phyloP scores from a whole-genome alignment of 2,888 invertebrate genomes.

The Nomada fabriciana region DNA sequence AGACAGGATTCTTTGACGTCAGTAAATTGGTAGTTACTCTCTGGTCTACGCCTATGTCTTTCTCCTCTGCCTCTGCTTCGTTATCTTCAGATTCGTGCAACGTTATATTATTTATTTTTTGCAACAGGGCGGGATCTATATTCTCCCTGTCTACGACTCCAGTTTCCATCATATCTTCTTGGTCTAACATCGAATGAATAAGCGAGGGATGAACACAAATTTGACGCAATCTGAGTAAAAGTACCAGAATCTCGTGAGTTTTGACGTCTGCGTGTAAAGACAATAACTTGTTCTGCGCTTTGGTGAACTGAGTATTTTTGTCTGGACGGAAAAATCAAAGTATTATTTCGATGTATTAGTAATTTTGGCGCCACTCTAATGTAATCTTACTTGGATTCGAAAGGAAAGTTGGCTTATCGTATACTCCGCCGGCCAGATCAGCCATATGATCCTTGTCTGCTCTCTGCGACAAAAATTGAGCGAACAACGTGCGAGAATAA shows the following conservation, averaged over 20 bases:
- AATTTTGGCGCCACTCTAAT: neutral
- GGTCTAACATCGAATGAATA: constrained; percentile 88
- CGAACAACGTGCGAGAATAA: constrained; percentile 91
- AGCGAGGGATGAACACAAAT: constrained; percentile 95
- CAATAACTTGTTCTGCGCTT: constrained; percentile 78
- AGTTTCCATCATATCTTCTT: constrained; percentile 80
- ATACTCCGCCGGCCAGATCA: constrained; percentile 72
- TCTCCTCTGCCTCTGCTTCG: constrained; percentile 52
- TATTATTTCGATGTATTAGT: neutral
- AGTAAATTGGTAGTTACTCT: constrained; percentile 88
- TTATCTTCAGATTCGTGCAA: constrained; percentile 33
- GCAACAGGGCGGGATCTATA: constrained; percentile 61
- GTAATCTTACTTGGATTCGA: constrained; percentile 62
- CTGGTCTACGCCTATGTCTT: constrained; percentile 84
- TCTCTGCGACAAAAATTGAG: constrained; percentile 91
- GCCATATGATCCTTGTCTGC: constrained; percentile 87
- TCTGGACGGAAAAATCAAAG: constrained; percentile 37
- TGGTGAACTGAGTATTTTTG: constrained; percentile 78
- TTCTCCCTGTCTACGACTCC: constrained; percentile 82
- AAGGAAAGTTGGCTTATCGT: constrained; percentile 58
- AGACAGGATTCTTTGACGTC: constrained; percentile 90
- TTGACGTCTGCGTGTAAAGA: constrained; percentile 83
- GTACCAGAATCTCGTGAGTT: constrained; percentile 89
- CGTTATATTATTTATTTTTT: constrained; percentile 65
- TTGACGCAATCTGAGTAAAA: constrained; percentile 94